phyloP scores from a whole-genome alignment of 2,797 vertebrate species.

The Pitangus sulphuratus region DNA sequence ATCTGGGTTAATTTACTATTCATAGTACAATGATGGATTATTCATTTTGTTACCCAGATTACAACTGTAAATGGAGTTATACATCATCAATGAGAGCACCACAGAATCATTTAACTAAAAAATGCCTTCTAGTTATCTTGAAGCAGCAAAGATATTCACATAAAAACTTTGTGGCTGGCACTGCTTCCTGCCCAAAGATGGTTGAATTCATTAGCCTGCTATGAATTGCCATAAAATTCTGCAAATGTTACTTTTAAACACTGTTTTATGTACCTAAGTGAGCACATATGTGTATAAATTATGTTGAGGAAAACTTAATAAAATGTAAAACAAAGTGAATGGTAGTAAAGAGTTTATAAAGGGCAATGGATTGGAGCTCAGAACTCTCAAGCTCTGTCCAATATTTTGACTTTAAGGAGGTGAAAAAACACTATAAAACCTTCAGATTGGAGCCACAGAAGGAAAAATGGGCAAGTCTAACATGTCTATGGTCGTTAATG shows the following conservation, averaged over 20 bases:
- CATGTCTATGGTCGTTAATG: not conserved
- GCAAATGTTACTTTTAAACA: not conserved
- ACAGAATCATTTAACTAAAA: conserved; percentile 60
- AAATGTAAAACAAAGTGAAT: not conserved
- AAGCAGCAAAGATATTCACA: conserved; percentile 30
- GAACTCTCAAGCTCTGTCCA: not conserved
- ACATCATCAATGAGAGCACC: conserved; percentile 70
- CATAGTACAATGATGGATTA: conserved; percentile 80
- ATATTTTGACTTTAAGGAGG: not conserved
- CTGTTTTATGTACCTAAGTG: not conserved
- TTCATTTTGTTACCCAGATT: conserved; percentile 81
- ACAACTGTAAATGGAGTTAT: conserved; percentile 79
- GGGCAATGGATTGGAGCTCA: not conserved
- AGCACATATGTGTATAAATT: not conserved
- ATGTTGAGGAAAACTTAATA: not conserved
- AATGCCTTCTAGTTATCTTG: conserved; percentile 68
- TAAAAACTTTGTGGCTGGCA: conserved; percentile 13
- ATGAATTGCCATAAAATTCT: conserved; percentile 2
- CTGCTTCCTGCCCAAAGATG: not conserved
- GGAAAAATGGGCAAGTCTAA: not conserved
- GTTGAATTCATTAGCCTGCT: not conserved
- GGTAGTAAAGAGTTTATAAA: not conserved
- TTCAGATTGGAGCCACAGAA: not conserved
- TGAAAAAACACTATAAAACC: not conserved
- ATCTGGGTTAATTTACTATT: conserved; percentile 83